Evolutionary conservation across 2,797 vertebrate genomes (phyloP), one percentile per base, ranked within the genome.

Genomic region (Meda fulgida): DNA sequence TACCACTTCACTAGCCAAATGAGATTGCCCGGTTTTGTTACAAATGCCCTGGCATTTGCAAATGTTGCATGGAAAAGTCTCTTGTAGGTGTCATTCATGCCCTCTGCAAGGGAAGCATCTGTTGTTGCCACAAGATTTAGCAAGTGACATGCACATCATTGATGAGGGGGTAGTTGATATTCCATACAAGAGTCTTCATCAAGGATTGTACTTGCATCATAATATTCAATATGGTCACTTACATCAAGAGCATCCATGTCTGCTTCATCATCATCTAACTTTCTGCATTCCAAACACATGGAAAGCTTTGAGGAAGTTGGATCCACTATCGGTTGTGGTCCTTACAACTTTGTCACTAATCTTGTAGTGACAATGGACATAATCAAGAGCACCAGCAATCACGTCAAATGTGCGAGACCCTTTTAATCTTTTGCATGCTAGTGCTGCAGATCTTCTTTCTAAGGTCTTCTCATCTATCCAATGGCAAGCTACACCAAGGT

Each of bases 221-320:
- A 26, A 46, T 80, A 72, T 48, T 80, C 67, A 80, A 66, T 67
- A 84, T 80, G 43, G 11, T 87, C 75, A 87, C 81, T 66, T 38
- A 4, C 60, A 16, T 73, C 46, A 73, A 80, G 76, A 80, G 76
- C 85, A 80, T 87, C 76, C 29, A 43, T 16, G 78, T 86, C 79
- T 67, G 0, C 79, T 76, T 87, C 53, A 80, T 55, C 1, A 0
- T 80, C 81, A 18, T 84, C 69, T 84, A 80, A 67, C 9, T 80
- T 80, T 79, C 72, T 86, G 71, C n/a, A 3, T 18, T 19, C 76
- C 76, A 84, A 84, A 82, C 31, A 83, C 85, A 77, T 78, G 80
- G 80, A 83, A 83, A 81, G 79, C 83, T 85, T 87, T 81, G 43
- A 85, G 23, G 21, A 87, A 85, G 78, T 87, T 87, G 63, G 48